phyloP scores from a whole-genome alignment of 2,888 invertebrate species.

The Agrenia bidenticulata region DNA sequence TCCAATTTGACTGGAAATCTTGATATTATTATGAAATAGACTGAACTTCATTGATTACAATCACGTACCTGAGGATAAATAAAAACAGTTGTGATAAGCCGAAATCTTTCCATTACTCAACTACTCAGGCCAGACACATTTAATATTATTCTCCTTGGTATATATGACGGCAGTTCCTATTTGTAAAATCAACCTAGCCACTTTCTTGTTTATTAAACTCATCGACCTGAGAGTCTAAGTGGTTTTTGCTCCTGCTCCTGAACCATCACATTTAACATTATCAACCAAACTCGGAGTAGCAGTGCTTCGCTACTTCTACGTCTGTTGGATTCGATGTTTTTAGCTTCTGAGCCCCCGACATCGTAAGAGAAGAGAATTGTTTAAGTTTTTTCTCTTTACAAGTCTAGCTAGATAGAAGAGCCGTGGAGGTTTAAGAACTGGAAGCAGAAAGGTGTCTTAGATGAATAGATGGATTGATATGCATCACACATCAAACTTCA shows the following conservation, averaged over 20 bases:
- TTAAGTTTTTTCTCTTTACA: not conserved
- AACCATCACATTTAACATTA: no score
- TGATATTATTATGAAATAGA: conserved; percentile 4
- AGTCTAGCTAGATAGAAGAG: not conserved
- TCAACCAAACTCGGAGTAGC: no score
- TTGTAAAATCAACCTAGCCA: no score
- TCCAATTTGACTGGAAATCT: not conserved
- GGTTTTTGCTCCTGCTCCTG: no score
- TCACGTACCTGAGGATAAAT: conserved; percentile 13
- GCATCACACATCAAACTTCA: conserved; percentile 7
- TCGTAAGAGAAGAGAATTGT: not conserved
- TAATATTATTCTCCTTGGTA: no score
- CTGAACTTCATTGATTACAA: conserved; percentile 15
- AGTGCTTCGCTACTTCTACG: no score
- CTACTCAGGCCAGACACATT: no score
- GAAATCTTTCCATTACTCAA: not conserved
- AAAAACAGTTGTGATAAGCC: not conserved
- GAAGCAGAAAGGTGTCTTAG: conserved; percentile 9
- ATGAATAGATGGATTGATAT: conserved; percentile 10
- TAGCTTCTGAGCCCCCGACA: no score
- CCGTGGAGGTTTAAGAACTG: not conserved
- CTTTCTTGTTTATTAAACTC: no score
- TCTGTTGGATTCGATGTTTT: no score
- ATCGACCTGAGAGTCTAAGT: no score
- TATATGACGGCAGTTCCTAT: no score